phyloP scores from a whole-genome alignment of 1,140 invertebrate species.

The Dolichoris vasculosae region DNA sequence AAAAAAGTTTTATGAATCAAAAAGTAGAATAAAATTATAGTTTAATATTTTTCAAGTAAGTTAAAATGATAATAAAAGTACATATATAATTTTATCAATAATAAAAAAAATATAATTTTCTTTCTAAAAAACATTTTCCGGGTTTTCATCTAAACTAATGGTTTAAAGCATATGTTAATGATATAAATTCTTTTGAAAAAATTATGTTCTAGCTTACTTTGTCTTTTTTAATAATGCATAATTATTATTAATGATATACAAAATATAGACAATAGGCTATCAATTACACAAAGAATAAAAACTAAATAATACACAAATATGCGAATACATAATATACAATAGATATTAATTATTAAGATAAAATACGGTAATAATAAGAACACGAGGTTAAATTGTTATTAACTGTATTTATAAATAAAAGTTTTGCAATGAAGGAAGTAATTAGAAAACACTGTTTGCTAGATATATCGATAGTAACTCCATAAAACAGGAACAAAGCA shows the following conservation, averaged over 20 bases:
- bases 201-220: neutral
- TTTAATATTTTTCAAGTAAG: too few relatives aligned
- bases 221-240: neutral
- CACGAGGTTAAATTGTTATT: conserved; percentile 4
- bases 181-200: neutral
- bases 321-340: neutral
- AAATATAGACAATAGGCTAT: neutral
- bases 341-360: neutral
- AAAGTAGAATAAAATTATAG: too few relatives aligned
- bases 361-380: neutral
- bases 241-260: neutral
- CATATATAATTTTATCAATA: neutral
- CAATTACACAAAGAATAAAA: neutral
- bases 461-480: neutral
- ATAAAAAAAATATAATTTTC: neutral
- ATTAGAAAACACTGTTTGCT: neutral
- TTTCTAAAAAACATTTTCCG: neutral
- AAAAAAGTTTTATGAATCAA: too few relatives aligned
- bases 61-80: too few relatives aligned
- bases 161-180: neutral
- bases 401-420: conserved; percentile 25
- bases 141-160: neutral
- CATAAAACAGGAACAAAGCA: neutral
- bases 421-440: conserved; percentile 11
- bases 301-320: neutral